Conservation (phyloP, 2,113 vertebrate species). For the Protomyctophum bolini region DNA sequence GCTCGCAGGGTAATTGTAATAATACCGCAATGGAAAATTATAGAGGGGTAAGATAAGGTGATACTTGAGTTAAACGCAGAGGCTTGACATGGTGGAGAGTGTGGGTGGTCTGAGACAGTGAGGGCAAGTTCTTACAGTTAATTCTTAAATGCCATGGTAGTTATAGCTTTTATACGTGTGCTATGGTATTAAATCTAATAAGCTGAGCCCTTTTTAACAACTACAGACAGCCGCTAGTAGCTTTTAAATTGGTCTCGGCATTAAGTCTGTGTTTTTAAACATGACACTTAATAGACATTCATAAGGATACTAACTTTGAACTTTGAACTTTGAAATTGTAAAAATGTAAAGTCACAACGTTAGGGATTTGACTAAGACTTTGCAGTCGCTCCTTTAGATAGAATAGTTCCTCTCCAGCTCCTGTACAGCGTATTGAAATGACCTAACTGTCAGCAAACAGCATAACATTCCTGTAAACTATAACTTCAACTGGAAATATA, state of each 20-base stretch:
- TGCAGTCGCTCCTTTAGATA: constrained; percentile 13
- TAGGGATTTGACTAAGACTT: constrained; percentile 18
- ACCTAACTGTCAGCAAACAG: constrained; percentile 55
- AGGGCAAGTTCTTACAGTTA: constrained; percentile 63
- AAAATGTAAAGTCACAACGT: constrained; percentile 10
- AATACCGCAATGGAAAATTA: constrained; percentile 76
- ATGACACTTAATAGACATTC: constrained; percentile 27
- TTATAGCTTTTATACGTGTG: constrained; percentile 40
- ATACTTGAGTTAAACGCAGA: constrained; percentile 69
- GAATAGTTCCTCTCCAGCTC: constrained; percentile 6
- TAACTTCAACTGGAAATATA: constrained; percentile 61
- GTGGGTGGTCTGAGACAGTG: constrained; percentile 72
- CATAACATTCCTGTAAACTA: constrained; percentile 46
- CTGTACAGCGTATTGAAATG: constrained; percentile 34
- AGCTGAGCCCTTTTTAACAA: constrained; percentile 15
- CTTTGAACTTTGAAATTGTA: constrained; percentile 6
- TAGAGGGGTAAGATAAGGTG: constrained; percentile 67
- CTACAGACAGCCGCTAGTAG: constrained; percentile 3
- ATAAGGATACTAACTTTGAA: constrained; percentile 18
- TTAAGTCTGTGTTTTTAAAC: constrained; percentile 17
- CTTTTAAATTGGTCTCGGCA: constrained; percentile 32
- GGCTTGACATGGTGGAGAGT: constrained; percentile 54
- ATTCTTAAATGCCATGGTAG: constrained; percentile 58
- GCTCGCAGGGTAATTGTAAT: constrained; percentile 73
- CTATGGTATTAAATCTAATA: constrained; percentile 52